These are phyloP conservation scores for Latrodectus elegans DNA, from an alignment of 2,888 invertebrate species.

Conservation along the genomic window DNA sequence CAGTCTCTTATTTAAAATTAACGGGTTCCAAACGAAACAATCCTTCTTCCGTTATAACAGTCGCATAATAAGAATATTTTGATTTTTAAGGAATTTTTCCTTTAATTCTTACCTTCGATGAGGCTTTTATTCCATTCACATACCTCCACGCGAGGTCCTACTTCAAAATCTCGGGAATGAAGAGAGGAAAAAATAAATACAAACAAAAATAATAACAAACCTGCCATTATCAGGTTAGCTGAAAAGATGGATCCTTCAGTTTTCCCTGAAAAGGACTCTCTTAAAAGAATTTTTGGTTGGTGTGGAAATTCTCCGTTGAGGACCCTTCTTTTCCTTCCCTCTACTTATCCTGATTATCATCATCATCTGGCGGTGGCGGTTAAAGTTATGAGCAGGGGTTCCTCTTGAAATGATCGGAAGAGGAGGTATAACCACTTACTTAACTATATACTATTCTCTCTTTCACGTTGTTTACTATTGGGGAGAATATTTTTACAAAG, in stretches of 20 bases:
- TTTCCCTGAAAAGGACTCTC: not conserved
- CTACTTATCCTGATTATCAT: conserved; percentile 51
- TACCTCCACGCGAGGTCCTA: too few species aligned
- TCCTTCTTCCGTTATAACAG: too few species aligned
- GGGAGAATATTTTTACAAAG: conserved; percentile 10
- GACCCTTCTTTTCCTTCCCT: conserved; percentile 16
- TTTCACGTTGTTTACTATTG: not conserved
- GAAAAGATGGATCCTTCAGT: conserved; percentile 34
- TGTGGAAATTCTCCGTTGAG: conserved; percentile 24
- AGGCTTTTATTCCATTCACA: too few species aligned
- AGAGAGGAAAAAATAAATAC: conserved; percentile 13
- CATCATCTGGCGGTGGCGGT: conserved; percentile 61
- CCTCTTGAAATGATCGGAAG: conserved; percentile 23
- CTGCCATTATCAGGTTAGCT: conserved; percentile 30
- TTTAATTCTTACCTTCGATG: too few species aligned
- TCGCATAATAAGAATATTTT: too few species aligned
- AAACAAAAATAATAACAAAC: not conserved
- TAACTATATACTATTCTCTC: not conserved
- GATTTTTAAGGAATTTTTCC: too few species aligned
- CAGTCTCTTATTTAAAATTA: too few species aligned
- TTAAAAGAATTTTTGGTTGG: conserved; percentile 41
- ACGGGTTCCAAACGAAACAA: too few species aligned
- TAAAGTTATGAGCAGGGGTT: conserved; percentile 38
- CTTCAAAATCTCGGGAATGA: too few species aligned
- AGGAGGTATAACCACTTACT: conserved; percentile 7